Evolutionary conservation across 2,797 vertebrate species (phyloP), one percentile per base, ranked within the genome.

Genomic region (Nannoperca australis): DNA sequence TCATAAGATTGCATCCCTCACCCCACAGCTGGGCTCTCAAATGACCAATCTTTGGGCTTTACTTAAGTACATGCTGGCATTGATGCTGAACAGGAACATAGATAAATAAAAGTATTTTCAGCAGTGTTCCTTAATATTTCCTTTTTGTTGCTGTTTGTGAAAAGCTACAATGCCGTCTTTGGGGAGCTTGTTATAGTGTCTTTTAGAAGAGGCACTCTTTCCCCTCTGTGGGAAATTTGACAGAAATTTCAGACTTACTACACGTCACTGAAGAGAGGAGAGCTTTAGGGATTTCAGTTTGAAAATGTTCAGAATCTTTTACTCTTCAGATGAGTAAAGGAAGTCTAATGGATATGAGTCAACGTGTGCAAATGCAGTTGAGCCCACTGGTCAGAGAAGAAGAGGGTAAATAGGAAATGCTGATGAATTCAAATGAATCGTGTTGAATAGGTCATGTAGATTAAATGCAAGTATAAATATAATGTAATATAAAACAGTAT

Each of bases 161-260:
- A 74, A 81, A 68, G 55, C 60, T 36, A 50, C 76, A 56, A 6
- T 49, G 49, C 47, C 45, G 65, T 81, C 70, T 81, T 81, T 38
- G 22, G 82, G 75, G 86, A 86, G 64, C 79, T 92, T 77, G 69
- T 85, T 87, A 85, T 24, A 14, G 22, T 69, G 49, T 66, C 18
- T 82, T 78, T 73, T 60, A 73, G 68, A 27, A 50, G 24, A 70
- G 71, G 20, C 32, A 30, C 27, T 78, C 24, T 72, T 63, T 56
- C 18, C 20, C 51, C 71, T 66, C 60, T 49, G 6, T 62, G 66
- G 67, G 59, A 75, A 59, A 77, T 60, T 67, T 76, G 45, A 70
- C 70, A 53, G 59, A 68, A 40, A 66, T 83, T 65, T 73, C 14
- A 70, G 44, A 67, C 32, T 62, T 32, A 42, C 49, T 17, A 55